Conservation (phyloP, 1,140 invertebrate species). For the Micrasema minimum region DNA sequence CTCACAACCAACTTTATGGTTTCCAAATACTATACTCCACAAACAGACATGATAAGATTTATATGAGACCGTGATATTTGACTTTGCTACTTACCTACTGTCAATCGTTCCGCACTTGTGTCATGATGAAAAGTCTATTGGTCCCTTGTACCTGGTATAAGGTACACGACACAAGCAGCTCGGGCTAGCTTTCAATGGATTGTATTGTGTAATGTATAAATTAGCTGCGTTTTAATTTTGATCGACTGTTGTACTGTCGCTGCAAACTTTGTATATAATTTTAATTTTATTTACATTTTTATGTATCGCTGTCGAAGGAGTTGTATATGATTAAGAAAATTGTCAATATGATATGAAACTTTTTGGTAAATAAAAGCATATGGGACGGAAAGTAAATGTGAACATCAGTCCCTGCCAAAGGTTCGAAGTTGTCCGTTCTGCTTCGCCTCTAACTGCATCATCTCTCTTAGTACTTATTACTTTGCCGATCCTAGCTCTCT, state of each 20-base stretch:
- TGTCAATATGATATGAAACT: constrained; percentile 48
- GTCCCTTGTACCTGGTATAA: too few species aligned
- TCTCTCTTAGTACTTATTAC: too few species aligned
- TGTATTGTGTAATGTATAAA: constrained; percentile 37
- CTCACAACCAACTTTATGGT: constrained; percentile 42
- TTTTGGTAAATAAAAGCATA: constrained; percentile 52
- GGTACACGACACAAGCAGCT: too few species aligned
- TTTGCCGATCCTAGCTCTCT: constrained; percentile 10
- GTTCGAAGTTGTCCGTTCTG: constrained; percentile 45
- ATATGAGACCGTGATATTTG: constrained; percentile 1
- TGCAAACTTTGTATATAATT: constrained; percentile 52
- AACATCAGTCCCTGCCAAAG: constrained; percentile 54
- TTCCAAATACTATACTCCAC: not conserved
- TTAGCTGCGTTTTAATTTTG: constrained; percentile 36
- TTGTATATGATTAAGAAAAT: constrained; percentile 50
- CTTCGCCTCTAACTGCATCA: constrained; percentile 31
- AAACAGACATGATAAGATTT: constrained; percentile 4
- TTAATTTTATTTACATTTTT: constrained; percentile 48
- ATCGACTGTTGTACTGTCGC: constrained; percentile 42
- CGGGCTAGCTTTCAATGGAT: constrained; percentile 15
- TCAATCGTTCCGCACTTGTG: not conserved
- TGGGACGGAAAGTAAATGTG: constrained; percentile 49
- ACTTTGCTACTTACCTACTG: not conserved
- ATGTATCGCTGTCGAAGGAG: constrained; percentile 46
- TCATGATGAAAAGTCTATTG: too few species aligned